Percentiles rank a stretch among this genome's conserved stretches.
Conservation (phyloP, 2,113 vertebrate genomes). For the Seriola aureovittata region DNA sequence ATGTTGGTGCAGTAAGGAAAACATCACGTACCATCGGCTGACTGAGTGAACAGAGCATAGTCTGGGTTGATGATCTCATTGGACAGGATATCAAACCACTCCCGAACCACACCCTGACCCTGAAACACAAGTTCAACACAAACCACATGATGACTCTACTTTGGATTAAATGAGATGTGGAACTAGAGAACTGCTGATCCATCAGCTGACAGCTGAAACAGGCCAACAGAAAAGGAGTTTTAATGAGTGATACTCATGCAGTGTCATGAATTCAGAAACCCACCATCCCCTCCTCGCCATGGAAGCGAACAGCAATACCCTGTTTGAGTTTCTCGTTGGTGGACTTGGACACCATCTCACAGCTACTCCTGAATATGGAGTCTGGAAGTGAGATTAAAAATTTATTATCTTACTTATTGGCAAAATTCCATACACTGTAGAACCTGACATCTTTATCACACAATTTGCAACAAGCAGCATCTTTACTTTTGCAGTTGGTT, state of each 20-base stretch:
- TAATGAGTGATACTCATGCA: neutral
- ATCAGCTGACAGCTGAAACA: neutral
- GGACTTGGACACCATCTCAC: constrained; percentile 98
- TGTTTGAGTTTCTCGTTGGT: constrained; percentile 98
- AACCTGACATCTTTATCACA: neutral
- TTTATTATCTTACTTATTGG: neutral
- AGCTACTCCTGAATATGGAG: constrained; percentile 99
- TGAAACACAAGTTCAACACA: constrained; percentile 65
- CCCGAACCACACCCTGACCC: constrained; percentile 98
- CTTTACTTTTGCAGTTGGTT: neutral
- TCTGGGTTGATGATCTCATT: constrained; percentile 99
- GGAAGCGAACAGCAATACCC: constrained; percentile 97
- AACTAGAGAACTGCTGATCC: neutral
- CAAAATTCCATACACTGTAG: neutral
- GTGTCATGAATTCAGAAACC: constrained; percentile 64
- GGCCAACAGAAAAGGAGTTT: neutral
- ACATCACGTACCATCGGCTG: constrained; percentile 91
- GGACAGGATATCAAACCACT: constrained; percentile 99
- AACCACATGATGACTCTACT: neutral
- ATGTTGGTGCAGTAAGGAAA: neutral
- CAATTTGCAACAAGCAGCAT: neutral
- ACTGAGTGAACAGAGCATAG: constrained; percentile 98
- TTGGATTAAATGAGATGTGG: neutral
- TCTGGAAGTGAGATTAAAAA: constrained; percentile 79
- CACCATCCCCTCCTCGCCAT: constrained; percentile 99